phyloP scores from a whole-genome alignment of 2,797 vertebrate genomes.

The Chiloscyllium punctatum region DNA sequence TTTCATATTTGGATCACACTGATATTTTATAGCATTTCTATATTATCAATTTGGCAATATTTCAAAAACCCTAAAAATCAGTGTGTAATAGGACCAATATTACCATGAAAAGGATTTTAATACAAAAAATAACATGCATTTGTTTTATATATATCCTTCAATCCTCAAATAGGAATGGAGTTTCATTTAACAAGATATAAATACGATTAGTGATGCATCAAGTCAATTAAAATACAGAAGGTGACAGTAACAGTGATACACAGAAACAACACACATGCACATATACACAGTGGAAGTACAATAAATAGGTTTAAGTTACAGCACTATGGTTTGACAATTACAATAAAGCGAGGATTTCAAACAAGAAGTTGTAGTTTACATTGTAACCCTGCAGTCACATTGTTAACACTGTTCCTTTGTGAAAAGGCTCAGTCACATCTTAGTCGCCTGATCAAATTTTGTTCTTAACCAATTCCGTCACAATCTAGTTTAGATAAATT shows the following conservation, averaged over 20 bases:
- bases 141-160: background rate
- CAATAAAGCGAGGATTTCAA: background rate
- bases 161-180: background rate
- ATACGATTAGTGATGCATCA: background rate
- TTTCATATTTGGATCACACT: background rate
- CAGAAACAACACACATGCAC: background rate
- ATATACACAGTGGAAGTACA: background rate
- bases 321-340: background rate
- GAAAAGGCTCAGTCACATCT: background rate
- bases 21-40: background rate
- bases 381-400: background rate
- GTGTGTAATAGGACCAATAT: background rate
- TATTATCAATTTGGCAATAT: background rate
- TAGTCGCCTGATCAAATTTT: background rate
- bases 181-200: slow-evolving; percentile 7
- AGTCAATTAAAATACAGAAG: background rate
- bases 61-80: background rate
- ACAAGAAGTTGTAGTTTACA: background rate
- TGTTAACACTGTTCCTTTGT: background rate
- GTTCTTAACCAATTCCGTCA: background rate
- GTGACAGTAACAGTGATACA: background rate
- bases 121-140: background rate
- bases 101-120: background rate
- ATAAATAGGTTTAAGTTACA: slow-evolving; percentile 1
- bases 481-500: background rate